Base-by-base conservation (phyloP, 2,113 vertebrate species). In the Ciconia stormi region DNA sequence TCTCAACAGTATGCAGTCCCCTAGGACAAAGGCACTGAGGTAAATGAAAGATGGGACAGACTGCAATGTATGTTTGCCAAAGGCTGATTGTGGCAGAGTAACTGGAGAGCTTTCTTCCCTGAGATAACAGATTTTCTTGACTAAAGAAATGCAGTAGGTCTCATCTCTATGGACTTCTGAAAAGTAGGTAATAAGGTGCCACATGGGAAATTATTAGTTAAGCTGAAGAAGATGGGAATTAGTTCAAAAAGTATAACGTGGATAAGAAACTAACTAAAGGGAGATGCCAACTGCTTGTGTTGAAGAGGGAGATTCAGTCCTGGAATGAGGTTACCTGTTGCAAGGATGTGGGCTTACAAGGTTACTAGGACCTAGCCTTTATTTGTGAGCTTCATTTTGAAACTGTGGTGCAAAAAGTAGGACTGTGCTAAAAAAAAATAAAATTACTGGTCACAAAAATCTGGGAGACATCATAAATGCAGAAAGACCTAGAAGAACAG, bases 151-250 rank as follows among this genome's bases (percentile, higher is more conserved):
- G 79, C 93, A 96, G 92, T 96, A 96, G 96, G 95, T 96, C 96
- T 96, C 76, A 80, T 96, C 96, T 94, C 96, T 90, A 36, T 80
- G 93, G 96, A 96, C 66, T 90, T 90, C 78, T 90, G 90, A 94
- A 97, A 97, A 97, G 95, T 96, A 96, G 96, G 95, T 97, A 96
- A 96, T 95, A 94, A 73, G 96, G 79, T 73, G 66, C 95, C 96
- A 91, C 95, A 88, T 96, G 96, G 96, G 96, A 96, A 97, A 96
- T 97, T 70, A 97, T 93, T 94, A 96, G 87, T 88, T 80, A 97
- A 97, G 78, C 62, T 66, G 53, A 95, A 90, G 85, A 91, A 80
- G 90, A 94, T 92, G 85, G 93, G 96, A 96, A 97, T 96, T 97
- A 96, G 92, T 96, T 97, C 94, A 96, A 73, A 96, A 96, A 96